phyloP scores from a whole-genome alignment of 2,113 vertebrate genomes.

The Crotophaga sulcirostris region DNA sequence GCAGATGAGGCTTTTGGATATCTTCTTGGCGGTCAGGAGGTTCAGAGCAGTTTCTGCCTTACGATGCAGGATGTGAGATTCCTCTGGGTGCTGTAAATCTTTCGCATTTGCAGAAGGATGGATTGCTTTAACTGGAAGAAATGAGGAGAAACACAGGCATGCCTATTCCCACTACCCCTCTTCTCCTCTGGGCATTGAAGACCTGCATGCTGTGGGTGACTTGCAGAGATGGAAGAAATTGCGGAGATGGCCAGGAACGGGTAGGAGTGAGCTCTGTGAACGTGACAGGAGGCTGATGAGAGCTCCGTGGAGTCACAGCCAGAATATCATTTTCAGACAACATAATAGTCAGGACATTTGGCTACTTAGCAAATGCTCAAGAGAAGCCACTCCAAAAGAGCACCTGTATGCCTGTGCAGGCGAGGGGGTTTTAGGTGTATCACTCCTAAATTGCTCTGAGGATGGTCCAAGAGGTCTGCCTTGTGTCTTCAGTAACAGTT shows the following conservation, averaged over 20 bases:
- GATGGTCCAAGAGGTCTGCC: background rate
- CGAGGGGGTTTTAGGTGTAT: background rate
- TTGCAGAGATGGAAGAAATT: background rate
- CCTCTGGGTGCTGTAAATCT: conserved; percentile 1
- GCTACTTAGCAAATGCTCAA: background rate
- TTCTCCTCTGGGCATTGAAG: fast-evolving
- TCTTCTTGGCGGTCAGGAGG: background rate
- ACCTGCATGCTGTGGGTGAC: background rate
- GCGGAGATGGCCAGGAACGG: background rate
- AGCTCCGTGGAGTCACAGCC: background rate
- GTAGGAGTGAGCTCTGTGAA: background rate
- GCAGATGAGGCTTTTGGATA: background rate
- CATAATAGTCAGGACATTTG: fast-evolving
- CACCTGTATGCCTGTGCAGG: fast-evolving
- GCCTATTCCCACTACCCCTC: fast-evolving
- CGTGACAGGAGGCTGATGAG: fast-evolving
- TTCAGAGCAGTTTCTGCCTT: background rate
- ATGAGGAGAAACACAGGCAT: background rate
- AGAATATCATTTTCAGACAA: background rate
- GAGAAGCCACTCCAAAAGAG: background rate
- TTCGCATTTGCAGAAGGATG: background rate
- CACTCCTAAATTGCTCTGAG: background rate
- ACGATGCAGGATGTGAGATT: background rate
- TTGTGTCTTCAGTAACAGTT: background rate
- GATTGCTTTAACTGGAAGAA: background rate